phyloP scores from a whole-genome alignment of 2,797 vertebrate genomes.

The Thamnophis elegans region DNA sequence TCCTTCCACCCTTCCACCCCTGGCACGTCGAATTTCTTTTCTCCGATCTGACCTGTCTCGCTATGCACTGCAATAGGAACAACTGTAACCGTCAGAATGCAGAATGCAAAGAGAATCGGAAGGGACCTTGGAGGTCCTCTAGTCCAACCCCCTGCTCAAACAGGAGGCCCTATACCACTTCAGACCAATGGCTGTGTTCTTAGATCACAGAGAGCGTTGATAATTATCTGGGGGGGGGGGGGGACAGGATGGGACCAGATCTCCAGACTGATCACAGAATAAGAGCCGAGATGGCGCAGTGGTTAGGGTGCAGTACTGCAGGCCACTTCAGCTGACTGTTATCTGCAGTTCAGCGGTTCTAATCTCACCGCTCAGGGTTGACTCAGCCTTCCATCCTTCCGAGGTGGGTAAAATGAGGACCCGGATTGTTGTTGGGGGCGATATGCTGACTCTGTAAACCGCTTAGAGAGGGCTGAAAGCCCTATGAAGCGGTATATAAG shows the following conservation, averaged over 20 bases:
- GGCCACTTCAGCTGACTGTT: too few species aligned
- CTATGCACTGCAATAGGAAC: neutral
- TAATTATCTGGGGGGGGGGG: rapidly evolving
- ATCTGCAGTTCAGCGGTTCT: too few species aligned
- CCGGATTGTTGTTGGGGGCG: too few species aligned
- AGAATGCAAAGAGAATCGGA: neutral
- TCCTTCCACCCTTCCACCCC: rapidly evolving
- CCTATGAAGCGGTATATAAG: too few species aligned
- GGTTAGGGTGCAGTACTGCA: too few species aligned
- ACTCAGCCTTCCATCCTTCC: too few species aligned
- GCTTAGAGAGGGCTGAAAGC: too few species aligned
- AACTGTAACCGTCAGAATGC: neutral
- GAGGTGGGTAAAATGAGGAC: too few species aligned
- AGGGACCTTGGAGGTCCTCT: neutral
- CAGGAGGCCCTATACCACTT: neutral
- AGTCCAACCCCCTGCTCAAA: neutral
- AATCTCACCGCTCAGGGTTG: too few species aligned
- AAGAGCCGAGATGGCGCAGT: too few species aligned
- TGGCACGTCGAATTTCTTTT: neutral
- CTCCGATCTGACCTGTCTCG: neutral
- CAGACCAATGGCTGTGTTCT: neutral
- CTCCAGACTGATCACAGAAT: neutral
- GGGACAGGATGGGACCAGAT: neutral
- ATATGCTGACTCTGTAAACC: too few species aligned
- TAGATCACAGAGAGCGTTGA: neutral